phyloP scores from a whole-genome alignment of 2,888 invertebrate species.

The Parthenolecanium corni region DNA sequence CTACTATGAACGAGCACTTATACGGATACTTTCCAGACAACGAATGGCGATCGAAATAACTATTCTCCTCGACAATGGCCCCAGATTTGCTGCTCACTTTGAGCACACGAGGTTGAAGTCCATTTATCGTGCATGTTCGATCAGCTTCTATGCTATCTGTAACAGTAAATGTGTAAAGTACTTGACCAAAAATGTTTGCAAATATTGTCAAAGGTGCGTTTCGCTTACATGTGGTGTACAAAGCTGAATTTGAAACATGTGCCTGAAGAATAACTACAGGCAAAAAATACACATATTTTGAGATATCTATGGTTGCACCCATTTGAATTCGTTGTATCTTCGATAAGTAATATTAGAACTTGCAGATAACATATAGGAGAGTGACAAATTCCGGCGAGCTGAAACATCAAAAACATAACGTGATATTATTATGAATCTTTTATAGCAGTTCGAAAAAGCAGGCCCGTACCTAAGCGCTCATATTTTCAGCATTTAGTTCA shows the following conservation, averaged over 20 bases:
- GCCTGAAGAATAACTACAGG: constrained; percentile 4
- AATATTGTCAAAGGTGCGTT: neutral
- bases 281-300: constrained; percentile 7
- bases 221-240: neutral
- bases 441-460: no score
- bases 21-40: constrained; percentile 35
- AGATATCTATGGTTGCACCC: constrained; percentile 1
- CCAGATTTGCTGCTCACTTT: constrained; percentile 35
- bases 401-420: no score
- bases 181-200: neutral
- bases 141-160: constrained; percentile 32
- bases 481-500: no score
- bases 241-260: neutral
- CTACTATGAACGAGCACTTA: constrained; percentile 38
- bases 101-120: constrained; percentile 10
- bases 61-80: constrained; percentile 36
- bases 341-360: neutral
- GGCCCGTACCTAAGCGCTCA: no score
- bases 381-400: no score
- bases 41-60: constrained; percentile 34
- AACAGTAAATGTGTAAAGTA: constrained; percentile 23
- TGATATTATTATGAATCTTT: no score
- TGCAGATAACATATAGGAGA: constrained; percentile 18
- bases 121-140: constrained; percentile 30
- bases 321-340: constrained; percentile 9